These are phyloP conservation scores for Prorops nasuta DNA, from an alignment of 1,140 invertebrate genomes.

Conservation along the genomic window DNA sequence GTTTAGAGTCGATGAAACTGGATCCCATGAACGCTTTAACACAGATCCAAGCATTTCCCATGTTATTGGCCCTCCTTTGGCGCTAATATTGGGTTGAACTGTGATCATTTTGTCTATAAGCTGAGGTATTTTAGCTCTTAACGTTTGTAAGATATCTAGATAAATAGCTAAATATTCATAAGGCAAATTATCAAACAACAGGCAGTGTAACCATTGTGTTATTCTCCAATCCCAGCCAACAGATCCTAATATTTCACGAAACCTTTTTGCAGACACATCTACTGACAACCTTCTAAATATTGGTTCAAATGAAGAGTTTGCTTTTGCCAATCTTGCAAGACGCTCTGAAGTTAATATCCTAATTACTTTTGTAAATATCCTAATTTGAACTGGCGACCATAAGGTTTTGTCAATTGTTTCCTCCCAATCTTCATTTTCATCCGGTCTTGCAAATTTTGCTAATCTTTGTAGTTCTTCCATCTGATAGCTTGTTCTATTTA, in stretches of 20 bases:
- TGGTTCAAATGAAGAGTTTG: slow-evolving; percentile 61
- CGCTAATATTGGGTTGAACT: slow-evolving; percentile 51
- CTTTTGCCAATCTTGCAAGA: slow-evolving; percentile 65
- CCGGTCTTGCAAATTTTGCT: slow-evolving; percentile 64
- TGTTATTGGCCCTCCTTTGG: slow-evolving; percentile 47
- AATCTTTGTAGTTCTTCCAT: slow-evolving; percentile 75
- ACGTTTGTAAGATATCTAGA: slow-evolving; percentile 76
- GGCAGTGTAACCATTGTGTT: slow-evolving; percentile 76
- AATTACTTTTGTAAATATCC: slow-evolving; percentile 67
- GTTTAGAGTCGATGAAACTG: slow-evolving; percentile 59
- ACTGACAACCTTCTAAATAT: slow-evolving; percentile 67
- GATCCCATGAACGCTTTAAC: slow-evolving; percentile 79
- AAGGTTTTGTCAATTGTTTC: slow-evolving; percentile 64
- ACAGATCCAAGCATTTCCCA: slow-evolving; percentile 66
- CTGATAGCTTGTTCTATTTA: slow-evolving; percentile 60
- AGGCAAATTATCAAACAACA: slow-evolving; percentile 71
- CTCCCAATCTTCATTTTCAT: slow-evolving; percentile 70
- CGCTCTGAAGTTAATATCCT: slow-evolving; percentile 72
- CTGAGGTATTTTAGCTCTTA: slow-evolving; percentile 74
- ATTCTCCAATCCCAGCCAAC: slow-evolving; percentile 70
- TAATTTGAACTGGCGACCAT: slow-evolving; percentile 67
- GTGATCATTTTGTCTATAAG: slow-evolving; percentile 75
- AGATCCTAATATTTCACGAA: slow-evolving; percentile 67
- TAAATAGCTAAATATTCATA: slow-evolving; percentile 72
- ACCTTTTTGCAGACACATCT: slow-evolving; percentile 69